Conservation (phyloP, 1,140 invertebrate species). For the Hormaphis cornu region DNA sequence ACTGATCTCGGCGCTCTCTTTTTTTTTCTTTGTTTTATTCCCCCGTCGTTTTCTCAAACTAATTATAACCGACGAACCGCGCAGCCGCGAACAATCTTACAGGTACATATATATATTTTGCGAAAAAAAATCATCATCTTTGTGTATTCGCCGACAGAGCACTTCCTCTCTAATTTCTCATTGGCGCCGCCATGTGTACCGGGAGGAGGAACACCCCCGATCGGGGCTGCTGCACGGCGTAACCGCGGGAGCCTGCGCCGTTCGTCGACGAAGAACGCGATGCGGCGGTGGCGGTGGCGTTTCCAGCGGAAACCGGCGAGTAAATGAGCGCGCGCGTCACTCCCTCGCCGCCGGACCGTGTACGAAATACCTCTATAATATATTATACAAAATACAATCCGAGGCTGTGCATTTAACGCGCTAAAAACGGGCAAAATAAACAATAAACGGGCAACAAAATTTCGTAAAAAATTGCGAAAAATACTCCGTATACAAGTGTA, state of each 20-base stretch:
- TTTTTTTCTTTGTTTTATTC: no score
- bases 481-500: no score
- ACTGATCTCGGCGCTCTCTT: no score
- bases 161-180: conserved; percentile 25
- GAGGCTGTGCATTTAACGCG: no score
- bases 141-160: conserved; percentile 21
- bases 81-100: not conserved
- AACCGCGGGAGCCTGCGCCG: conserved; percentile 29
- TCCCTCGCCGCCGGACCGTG: not conserved
- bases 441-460: no score
- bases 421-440: no score
- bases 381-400: no score
- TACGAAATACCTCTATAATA: not conserved
- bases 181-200: conserved; percentile 16
- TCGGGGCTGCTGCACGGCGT: no score
- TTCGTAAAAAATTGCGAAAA: no score
- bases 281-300: not conserved
- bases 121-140: not conserved
- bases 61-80: no score
- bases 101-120: not conserved
- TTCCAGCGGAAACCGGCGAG: conserved; percentile 20
- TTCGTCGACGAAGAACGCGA: conserved; percentile 8
- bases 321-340: not conserved
- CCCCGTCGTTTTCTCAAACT: no score
- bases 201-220: conserved; percentile 17